phyloP scores from a whole-genome alignment of 2,113 vertebrate species.

The Stigmatopora argus region DNA sequence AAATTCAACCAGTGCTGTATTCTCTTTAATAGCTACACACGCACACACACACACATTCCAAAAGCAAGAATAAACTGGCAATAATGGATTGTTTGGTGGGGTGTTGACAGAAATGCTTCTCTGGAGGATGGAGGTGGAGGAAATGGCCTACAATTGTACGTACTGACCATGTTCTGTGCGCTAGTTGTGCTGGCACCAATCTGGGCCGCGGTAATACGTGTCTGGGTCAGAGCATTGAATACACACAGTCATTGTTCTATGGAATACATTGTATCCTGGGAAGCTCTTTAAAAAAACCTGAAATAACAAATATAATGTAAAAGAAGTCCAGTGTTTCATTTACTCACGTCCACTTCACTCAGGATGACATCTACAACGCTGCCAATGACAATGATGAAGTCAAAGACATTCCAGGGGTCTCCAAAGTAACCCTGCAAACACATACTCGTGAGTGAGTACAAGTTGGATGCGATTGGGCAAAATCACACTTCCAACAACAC shows the following conservation, averaged over 20 bases:
- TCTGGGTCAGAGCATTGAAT: conserved; percentile 37
- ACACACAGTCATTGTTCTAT: conserved; percentile 19
- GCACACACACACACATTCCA: conserved; percentile 18
- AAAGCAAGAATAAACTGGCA: background rate
- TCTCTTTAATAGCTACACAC: conserved; percentile 19
- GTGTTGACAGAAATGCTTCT: conserved; percentile 16
- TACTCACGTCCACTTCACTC: conserved; percentile 92
- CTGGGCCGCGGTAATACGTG: conserved; percentile 26
- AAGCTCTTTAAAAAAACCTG: conserved; percentile 14
- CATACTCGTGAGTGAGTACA: background rate
- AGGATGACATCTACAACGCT: conserved; percentile 96
- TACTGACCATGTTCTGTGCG: conserved; percentile 50
- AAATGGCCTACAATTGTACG: conserved; percentile 29
- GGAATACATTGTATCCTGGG: background rate
- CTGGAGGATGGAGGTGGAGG: background rate
- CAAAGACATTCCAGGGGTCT: conserved; percentile 99
- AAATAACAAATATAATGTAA: background rate
- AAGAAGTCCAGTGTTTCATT: background rate
- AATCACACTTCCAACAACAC: no score
- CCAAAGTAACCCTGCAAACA: conserved; percentile 88
- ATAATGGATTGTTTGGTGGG: background rate
- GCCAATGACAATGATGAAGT: conserved; percentile 94
- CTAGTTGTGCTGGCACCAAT: conserved; percentile 42
- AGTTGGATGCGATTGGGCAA: background rate
- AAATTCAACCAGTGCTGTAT: conserved; percentile 9